Conservation (phyloP, 2,888 invertebrate species). For the Anodontia alba region DNA sequence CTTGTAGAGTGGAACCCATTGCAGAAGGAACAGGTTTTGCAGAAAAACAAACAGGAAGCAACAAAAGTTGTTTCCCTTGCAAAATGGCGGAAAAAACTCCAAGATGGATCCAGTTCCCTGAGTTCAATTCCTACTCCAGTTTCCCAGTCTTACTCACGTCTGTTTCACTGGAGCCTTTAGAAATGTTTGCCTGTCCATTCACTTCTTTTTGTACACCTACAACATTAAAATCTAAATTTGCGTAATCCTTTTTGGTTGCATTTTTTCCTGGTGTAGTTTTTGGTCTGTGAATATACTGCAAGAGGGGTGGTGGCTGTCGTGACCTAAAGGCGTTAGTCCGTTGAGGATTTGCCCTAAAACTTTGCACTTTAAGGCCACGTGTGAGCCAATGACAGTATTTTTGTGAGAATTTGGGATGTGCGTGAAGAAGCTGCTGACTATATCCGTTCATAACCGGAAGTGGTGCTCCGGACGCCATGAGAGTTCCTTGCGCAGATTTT, state of each 20-base stretch:
- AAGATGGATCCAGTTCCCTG: no score
- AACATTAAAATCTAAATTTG: conserved; percentile 37
- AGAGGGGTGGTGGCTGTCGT: conserved; percentile 48
- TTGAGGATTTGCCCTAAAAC: conserved; percentile 47
- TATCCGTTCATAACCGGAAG: conserved; percentile 59
- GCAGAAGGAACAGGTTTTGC: no score
- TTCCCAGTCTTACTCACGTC: neutral
- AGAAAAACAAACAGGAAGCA: no score
- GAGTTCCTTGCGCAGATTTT: conserved; percentile 32
- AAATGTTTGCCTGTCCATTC: neutral
- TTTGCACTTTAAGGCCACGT: conserved; percentile 68
- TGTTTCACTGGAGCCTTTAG: neutral
- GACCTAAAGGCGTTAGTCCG: conserved; percentile 29
- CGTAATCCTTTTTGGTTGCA: neutral
- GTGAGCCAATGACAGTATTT: conserved; percentile 65
- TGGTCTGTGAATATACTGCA: conserved; percentile 55
- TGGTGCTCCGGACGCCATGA: conserved; percentile 49
- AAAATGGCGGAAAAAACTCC: no score
- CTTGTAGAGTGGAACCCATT: no score
- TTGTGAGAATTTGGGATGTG: conserved; percentile 62
- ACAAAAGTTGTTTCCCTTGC: no score
- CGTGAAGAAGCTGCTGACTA: conserved; percentile 61
- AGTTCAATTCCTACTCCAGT: no score
- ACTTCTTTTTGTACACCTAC: conserved; percentile 49
- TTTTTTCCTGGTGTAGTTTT: conserved; percentile 15